Conservation (phyloP, 2,888 invertebrate species). For the Eucriotettix oculatus region DNA sequence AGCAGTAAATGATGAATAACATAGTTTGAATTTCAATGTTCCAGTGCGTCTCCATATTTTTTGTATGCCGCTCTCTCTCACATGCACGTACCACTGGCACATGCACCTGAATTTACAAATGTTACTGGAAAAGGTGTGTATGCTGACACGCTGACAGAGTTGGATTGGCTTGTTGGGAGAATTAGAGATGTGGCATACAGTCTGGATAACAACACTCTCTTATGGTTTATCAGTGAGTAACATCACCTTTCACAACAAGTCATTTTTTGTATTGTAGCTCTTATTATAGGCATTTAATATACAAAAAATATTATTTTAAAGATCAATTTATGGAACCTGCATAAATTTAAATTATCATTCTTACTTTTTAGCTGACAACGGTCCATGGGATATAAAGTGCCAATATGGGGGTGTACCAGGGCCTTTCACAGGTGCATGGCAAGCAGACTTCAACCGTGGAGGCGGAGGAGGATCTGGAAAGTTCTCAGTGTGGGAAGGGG, state of each 20-base stretch:
- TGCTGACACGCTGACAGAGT: constrained; percentile 13
- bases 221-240: constrained; percentile 16
- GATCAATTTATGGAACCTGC: not conserved
- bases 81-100: constrained; percentile 13
- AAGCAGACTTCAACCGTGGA: constrained; percentile 3
- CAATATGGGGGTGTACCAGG: constrained; percentile 13
- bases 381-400: constrained; percentile 14
- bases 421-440: constrained; percentile 13
- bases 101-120: constrained; percentile 4
- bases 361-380: constrained; percentile 10
- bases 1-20: too few relatives aligned
- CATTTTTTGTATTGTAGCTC: not conserved
- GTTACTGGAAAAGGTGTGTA: constrained; percentile 8
- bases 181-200: constrained; percentile 5
- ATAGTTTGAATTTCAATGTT: not conserved
- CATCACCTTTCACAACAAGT: not conserved
- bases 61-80: constrained; percentile 16
- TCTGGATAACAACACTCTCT: constrained; percentile 10
- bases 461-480: constrained; percentile 13
- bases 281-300: not conserved
- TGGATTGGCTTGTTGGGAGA: constrained; percentile 14
- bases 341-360: not conserved
- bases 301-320: too few relatives aligned
- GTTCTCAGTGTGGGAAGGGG: constrained; percentile 17
- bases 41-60: constrained; percentile 13